phyloP scores from a whole-genome alignment of 2,888 invertebrate genomes.

The Ectemnius continuus region DNA sequence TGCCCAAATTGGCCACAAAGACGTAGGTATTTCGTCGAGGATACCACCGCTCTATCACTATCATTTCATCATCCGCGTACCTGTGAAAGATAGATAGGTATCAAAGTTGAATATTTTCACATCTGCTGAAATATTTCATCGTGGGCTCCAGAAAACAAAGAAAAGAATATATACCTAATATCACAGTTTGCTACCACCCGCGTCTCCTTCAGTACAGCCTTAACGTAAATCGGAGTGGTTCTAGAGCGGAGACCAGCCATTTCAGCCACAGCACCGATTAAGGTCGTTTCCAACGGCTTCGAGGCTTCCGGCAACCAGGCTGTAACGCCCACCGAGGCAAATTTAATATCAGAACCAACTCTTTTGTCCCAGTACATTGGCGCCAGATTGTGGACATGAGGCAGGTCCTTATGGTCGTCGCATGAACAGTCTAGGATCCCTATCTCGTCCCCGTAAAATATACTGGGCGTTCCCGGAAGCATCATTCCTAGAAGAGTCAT shows the following conservation, averaged over 20 bases:
- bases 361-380: constrained; percentile 83
- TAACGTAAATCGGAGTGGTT: constrained; percentile 87
- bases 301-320: constrained; percentile 83
- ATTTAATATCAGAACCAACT: constrained; percentile 73
- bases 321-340: constrained; percentile 79
- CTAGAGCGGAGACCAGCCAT: constrained; percentile 82
- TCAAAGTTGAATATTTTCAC: no score
- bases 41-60: constrained; percentile 88
- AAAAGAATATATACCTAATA: constrained; percentile 77
- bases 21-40: constrained; percentile 89
- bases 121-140: no score
- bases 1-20: constrained; percentile 86
- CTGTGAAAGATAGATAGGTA: constrained; percentile 65
- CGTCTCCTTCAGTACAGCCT: constrained; percentile 84
- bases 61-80: constrained; percentile 81
- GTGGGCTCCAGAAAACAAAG: background rate
- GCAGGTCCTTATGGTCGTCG: constrained; percentile 70
- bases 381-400: constrained; percentile 83
- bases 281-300: constrained; percentile 78
- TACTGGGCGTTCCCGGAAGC: constrained; percentile 91
- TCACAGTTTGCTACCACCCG: constrained; percentile 83
- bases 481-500: constrained; percentile 87
- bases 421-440: constrained; percentile 71
- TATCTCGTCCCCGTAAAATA: constrained; percentile 94
- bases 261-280: constrained; percentile 80